Base-by-base conservation (phyloP, 1,140 invertebrate species). In the Plectrocnemia conspersa region DNA sequence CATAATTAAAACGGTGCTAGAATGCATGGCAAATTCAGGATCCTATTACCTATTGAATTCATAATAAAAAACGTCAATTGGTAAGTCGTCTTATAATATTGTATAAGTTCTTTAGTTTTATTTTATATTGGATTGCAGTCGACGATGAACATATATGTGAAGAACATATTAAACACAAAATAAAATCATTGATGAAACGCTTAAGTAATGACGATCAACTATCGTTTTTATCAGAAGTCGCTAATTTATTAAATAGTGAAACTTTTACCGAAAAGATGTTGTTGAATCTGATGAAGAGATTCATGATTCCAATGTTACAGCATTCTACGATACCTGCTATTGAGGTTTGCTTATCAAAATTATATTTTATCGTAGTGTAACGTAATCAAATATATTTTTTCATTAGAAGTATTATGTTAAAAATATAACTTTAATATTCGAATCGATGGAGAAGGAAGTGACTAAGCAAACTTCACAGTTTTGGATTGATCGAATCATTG, bases 11-110 rank as follows among this genome's bases (percentile, higher is more conserved):
- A n/a, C 47, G 1, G 40, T 61, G 7, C 49, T 61, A 27, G 52
- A 61, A 44, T 49, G 54, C 7, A 46, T 48, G 46, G 59, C 59
- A 15, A 61, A 57, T 35, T 61, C 54, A 2, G 59, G 59, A 5
- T 54, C 38, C 7, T 55, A 13, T 22, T 21, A 27, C 11, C 11
- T 55, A 7, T 19, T 55, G 21, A 55, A 19, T 54, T 24, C 36
- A 22, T 61, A 13, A 36, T 61, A 0, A 44, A 22, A n/a, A 25
- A 10, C 23, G 18, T 42, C 38, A 1, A 24, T 21, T 21, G 40
- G 50, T 44, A 21, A 38, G 21, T 19, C 15, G 18, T 15, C n/a
- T 32, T 29, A 1, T 29, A 29, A 13, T 29, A 3, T 23, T 23
- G 5, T 10, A 3, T 50, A 50, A 3, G 13, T 36, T 38, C 22